Base-by-base conservation (phyloP, 2,797 vertebrate genomes). In the Lepus townsendii region DNA sequence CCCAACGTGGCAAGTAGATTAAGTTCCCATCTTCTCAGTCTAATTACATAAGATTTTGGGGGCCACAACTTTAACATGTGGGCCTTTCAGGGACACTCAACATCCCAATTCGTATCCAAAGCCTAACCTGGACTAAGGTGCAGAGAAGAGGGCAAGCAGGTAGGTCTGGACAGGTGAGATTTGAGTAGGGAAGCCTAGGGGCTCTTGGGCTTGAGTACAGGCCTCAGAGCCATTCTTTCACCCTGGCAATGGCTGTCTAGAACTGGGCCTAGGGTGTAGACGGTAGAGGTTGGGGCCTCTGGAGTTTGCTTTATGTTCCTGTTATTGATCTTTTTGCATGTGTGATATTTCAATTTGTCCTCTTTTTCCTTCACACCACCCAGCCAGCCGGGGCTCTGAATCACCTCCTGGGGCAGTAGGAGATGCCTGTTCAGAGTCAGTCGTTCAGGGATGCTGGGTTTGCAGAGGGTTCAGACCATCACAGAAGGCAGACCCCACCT, bases 401-500 rank as follows among this genome's bases (percentile, higher is more conserved):
- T 80, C 9, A 62, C 20, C 14, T 47, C 47, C 20, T 80, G 27
- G n/a, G 52, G 5, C 72, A 80, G 17, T 7, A 7, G 3, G 5
- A 60, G 27, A 5, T 26, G 30, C 7, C 26, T 50, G 62, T 13
- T 8, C 65, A 19, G 52, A 68, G 12, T 9, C 0, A 24, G 7
- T n/a, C 62, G 30, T 8, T 24, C 16, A 11, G 17, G 38, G n/a
- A 12, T 17, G 62, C 69, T 52, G 42, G 1, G 4, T 17, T 7
- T 32, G 47, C 13, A 30, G 63, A 66, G 50, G 10, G 1, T 30
- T 32, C 8, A 32, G 62, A n/a, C 22, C 17, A 32, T 26, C 2
- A 62, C 30, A 20, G 38, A 50, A 4, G 9, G 26, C 7, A 22
- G n/a, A 35, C 0, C 0, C 0, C 3, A 0, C 60, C 3, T 20